Evolutionary conservation across 2,888 invertebrate species (phyloP).

Genomic region (Conomelus anceps): DNA sequence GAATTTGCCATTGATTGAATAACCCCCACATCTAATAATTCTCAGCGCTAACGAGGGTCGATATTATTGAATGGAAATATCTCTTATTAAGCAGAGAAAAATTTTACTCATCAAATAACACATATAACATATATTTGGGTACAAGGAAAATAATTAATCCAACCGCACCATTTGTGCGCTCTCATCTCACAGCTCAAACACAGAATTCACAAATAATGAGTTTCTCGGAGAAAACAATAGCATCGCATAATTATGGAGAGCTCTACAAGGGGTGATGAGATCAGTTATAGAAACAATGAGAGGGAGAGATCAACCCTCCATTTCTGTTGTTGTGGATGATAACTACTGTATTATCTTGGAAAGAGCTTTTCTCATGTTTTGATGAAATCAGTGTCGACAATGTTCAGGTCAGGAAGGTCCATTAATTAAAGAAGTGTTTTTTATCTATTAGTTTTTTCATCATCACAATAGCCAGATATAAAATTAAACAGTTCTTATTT

Average conservation of each 20-base stretch:
- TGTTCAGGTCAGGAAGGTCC: background rate
- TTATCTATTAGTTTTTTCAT: no score
- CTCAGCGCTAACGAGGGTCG: background rate
- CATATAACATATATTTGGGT: no score
- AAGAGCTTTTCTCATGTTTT: background rate
- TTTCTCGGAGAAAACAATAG: background rate
- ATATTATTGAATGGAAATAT: background rate
- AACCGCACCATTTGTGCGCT: background rate
- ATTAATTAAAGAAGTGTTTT: no score
- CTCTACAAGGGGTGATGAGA: background rate
- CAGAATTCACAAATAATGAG: no score
- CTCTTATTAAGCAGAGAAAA: background rate
- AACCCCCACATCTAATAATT: background rate
- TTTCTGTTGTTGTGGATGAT: background rate
- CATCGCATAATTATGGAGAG: background rate
- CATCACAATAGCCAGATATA: no score
- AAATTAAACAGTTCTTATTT: no score
- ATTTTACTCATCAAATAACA: background rate
- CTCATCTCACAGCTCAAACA: no score
- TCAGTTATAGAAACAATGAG: background rate
- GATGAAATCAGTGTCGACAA: background rate
- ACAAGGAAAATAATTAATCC: no score
- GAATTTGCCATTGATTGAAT: background rate
- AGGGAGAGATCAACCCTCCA: background rate
- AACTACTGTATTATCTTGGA: no score